phyloP scores from a whole-genome alignment of 2,888 invertebrate species.

The Cantharis nigra region DNA sequence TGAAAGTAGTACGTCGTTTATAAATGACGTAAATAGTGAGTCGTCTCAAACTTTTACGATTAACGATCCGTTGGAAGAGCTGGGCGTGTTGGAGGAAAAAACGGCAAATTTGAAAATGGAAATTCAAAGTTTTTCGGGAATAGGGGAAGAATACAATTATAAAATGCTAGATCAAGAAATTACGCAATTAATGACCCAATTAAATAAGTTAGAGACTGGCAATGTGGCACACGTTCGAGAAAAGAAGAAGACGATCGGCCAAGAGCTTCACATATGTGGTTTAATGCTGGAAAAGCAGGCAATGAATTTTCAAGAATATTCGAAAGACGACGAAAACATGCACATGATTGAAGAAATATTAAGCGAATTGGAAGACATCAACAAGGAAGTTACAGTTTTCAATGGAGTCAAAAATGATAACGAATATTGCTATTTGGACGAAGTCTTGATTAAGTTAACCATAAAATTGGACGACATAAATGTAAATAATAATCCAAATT shows the following conservation, averaged over 20 bases:
- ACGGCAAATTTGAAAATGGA: background rate
- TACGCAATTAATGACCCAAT: background rate
- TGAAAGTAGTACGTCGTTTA: background rate
- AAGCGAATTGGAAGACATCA: background rate
- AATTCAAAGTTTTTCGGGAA: background rate
- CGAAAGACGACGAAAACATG: slow-evolving; percentile 16
- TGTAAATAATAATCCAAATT: background rate
- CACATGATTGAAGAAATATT: slow-evolving; percentile 5
- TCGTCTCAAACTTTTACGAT: background rate
- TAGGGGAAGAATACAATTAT: background rate
- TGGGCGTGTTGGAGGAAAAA: background rate
- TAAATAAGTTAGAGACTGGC: background rate
- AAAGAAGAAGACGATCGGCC: background rate
- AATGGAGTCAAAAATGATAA: slow-evolving; percentile 18
- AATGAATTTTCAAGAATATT: slow-evolving; percentile 19
- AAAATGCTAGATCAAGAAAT: background rate
- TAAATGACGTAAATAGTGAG: background rate
- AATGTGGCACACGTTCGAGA: background rate
- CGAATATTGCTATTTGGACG: slow-evolving; percentile 21
- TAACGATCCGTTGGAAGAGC: background rate
- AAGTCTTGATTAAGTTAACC: slow-evolving; percentile 18
- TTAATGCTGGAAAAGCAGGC: background rate
- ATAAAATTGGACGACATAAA: slow-evolving; percentile 17
- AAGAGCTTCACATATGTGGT: background rate
- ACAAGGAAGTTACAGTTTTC: slow-evolving; percentile 4